These are phyloP conservation scores for Acrossocheilus fasciatus DNA, from an alignment of 2,797 vertebrate genomes.

Conservation along the genomic window DNA sequence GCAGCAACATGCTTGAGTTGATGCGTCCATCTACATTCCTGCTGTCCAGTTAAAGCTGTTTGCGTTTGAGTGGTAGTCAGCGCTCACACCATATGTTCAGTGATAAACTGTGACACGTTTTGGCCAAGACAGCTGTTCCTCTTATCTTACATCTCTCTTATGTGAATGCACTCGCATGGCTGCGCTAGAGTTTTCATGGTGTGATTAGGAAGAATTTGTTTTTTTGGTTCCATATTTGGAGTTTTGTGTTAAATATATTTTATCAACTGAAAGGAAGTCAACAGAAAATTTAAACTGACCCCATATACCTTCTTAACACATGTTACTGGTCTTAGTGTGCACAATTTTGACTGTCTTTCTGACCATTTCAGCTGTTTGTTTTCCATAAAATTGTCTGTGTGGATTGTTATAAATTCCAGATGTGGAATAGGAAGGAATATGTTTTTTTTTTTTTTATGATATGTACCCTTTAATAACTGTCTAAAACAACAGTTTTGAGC, in stretches of 20 bases:
- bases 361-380: background rate
- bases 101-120: constrained; percentile 28
- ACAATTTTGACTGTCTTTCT: background rate
- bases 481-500: background rate
- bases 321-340: background rate
- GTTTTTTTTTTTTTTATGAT: background rate
- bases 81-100: constrained; percentile 26
- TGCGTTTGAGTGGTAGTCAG: constrained; percentile 1
- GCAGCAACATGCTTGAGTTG: background rate
- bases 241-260: background rate
- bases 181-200: background rate
- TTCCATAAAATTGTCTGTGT: background rate
- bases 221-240: background rate
- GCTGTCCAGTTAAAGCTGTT: constrained; percentile 26
- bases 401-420: background rate
- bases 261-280: background rate
- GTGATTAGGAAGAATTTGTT: background rate
- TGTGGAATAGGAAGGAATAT: background rate
- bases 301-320: no score
- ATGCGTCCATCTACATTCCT: constrained; percentile 1
- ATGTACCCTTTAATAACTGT: background rate
- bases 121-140: constrained; percentile 17
- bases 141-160: background rate
- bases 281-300: background rate
- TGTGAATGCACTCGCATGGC: background rate